Conservation (phyloP, 2,888 invertebrate species). For the Diplazon laetatorius region DNA sequence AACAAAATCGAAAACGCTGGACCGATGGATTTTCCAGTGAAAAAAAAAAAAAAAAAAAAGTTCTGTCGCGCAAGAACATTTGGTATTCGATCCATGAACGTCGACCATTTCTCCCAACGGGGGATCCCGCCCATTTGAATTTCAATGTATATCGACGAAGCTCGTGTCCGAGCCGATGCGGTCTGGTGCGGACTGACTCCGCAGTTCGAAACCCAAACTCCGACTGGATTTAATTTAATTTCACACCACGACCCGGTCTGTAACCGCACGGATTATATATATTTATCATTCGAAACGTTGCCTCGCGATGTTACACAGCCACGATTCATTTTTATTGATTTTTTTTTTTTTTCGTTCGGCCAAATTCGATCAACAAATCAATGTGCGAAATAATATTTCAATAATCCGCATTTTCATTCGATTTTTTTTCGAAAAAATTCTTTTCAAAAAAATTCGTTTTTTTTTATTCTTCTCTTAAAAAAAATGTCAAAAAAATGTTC, state of each 20-base stretch:
- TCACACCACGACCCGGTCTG: slow-evolving; percentile 17
- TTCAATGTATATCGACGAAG: slow-evolving; percentile 45
- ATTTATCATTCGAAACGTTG: not conserved
- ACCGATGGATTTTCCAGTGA: too few relatives aligned
- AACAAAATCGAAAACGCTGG: slow-evolving; percentile 37
- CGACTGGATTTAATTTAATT: slow-evolving; percentile 36
- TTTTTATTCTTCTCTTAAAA: not conserved
- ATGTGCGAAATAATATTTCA: too few relatives aligned
- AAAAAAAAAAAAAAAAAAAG: slow-evolving; percentile 36
- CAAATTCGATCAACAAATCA: too few relatives aligned
- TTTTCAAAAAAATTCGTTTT: not conserved
- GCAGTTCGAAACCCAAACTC: slow-evolving; percentile 19
- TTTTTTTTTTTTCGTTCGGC: slow-evolving; percentile 20
- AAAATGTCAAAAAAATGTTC: not conserved
- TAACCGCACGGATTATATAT: slow-evolving; percentile 17
- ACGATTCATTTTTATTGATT: too few relatives aligned
- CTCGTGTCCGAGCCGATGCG: slow-evolving; percentile 7
- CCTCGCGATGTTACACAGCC: slow-evolving; percentile 3
- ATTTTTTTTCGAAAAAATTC: too few relatives aligned
- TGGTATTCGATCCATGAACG: slow-evolving; percentile 50
- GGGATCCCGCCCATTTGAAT: slow-evolving; percentile 46
- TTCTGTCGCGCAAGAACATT: slow-evolving; percentile 47
- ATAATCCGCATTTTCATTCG: too few relatives aligned
- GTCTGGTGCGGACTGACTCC: not conserved
- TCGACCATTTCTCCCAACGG: slow-evolving; percentile 20